These are phyloP conservation scores for Ariolimax columbianus DNA, from an alignment of 2,888 invertebrate genomes.

Conservation along the genomic window DNA sequence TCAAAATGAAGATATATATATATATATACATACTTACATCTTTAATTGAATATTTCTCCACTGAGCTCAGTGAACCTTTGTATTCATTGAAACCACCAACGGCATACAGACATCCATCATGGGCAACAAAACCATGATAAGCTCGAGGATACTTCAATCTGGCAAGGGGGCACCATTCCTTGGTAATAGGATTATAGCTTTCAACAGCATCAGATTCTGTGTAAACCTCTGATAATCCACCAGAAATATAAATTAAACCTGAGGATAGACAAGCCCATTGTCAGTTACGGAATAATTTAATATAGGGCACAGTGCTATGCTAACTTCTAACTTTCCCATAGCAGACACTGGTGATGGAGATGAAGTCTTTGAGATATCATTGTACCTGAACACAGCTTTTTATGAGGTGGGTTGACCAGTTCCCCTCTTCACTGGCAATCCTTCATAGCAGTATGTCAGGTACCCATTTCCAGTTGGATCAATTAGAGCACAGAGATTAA, in stretches of 20 bases:
- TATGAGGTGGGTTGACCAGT: no score
- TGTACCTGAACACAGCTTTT: no score
- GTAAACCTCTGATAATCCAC: conserved; percentile 83
- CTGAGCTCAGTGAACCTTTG: conserved; percentile 87
- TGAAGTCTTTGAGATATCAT: no score
- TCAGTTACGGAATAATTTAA: no score
- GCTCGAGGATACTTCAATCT: conserved; percentile 89
- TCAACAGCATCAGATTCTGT: conserved; percentile 70
- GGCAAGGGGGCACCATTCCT: conserved; percentile 88
- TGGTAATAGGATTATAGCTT: conserved; percentile 84
- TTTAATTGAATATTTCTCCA: conserved; percentile 90
- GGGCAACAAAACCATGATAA: conserved; percentile 92
- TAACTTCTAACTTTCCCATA: no score
- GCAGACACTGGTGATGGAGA: no score
- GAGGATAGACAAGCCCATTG: conserved; percentile 64
- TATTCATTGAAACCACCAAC: conserved; percentile 92
- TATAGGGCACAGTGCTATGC: no score
- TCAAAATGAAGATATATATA: no score
- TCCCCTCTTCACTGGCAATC: no score
- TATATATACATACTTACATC: conserved; percentile 81
- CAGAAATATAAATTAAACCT: conserved; percentile 93
- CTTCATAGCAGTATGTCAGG: no score
- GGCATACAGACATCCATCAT: conserved; percentile 88
- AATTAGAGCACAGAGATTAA: no score
- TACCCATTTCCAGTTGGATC: no score